Evolutionary conservation across 2,113 vertebrate genomes (phyloP).

Genomic region (Pachyramphus minor): DNA sequence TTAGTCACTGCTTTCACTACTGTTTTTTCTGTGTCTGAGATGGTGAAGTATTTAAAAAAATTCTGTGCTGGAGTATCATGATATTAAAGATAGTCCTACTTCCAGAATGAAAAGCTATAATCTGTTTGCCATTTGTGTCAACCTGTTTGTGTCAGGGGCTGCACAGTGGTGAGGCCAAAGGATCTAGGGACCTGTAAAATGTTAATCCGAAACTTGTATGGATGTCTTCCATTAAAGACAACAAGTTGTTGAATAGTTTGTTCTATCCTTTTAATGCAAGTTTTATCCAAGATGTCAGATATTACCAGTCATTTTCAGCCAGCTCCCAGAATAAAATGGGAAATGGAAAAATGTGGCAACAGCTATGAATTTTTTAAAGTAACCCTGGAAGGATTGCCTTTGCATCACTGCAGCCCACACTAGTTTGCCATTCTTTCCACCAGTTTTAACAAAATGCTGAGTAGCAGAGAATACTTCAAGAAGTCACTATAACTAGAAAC

Average conservation of each 20-base stretch:
- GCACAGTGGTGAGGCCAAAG: neutral
- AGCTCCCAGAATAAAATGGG: neutral
- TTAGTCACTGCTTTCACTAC: neutral
- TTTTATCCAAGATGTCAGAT: neutral
- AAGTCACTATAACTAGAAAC: neutral
- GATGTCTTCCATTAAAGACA: neutral
- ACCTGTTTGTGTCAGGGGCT: neutral
- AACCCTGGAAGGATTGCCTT: neutral
- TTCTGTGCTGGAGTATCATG: neutral
- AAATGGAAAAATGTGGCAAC: neutral
- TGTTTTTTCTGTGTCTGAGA: neutral
- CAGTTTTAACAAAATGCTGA: neutral
- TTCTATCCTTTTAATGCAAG: neutral
- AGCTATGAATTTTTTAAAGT: neutral
- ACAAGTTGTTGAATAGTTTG: neutral
- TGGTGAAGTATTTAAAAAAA: neutral
- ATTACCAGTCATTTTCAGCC: neutral
- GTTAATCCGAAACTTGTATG: neutral
- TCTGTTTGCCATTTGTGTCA: neutral
- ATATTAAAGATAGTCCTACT: neutral
- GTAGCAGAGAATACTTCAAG: neutral
- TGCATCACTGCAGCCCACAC: neutral
- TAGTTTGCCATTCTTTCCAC: neutral
- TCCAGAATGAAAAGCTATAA: neutral
- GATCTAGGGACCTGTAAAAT: neutral